Evolutionary conservation across 2,113 vertebrate species (phyloP), one percentile per base, ranked within the genome.

Genomic region (Thamnaconus septentrionalis): DNA sequence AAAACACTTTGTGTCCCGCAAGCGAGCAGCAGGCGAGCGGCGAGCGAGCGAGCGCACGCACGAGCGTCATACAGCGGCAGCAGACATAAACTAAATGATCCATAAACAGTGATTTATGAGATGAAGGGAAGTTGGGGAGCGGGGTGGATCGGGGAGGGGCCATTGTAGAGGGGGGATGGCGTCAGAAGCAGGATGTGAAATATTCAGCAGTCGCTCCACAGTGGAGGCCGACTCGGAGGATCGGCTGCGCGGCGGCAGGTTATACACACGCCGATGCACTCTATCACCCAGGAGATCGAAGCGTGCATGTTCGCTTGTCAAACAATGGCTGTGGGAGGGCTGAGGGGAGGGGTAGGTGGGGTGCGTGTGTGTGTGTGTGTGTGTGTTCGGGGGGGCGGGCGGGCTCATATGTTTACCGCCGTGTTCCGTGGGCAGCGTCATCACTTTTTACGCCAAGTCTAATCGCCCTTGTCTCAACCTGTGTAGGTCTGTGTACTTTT

Each of bases 91-190:
- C 61, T 78, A 87, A 85, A 87, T 85, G 78, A 84, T 85, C 81
- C 76, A 85, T 87, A 87, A 90, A 90, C 76, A 75, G 72, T 82
- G 86, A 90, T 89, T 88, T 85, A 89, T 87, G 86, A 82, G 84
- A 76, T 67, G 63, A 55, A 60, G 70, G 59, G 56, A 5, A 31
- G 18, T 31, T 31, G 55, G 5, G 45, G 5, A n/a, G n/a, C n/a
- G n/a, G n/a, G n/a, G n/a, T n/a, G n/a, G n/a, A n/a, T n/a, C n/a
- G 18, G 18, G 18, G 18, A 31, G 18, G 18, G 18, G 18, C 1
- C 18, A 31, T 31, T 31, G 18, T 31, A 31, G 18, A 31, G 18
- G 18, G 18, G 18, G 18, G 18, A n/a, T 5, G n/a, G n/a, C 73
- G 81, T 85, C 73, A 86, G 63, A 74, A 74, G 76, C 65, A 56